Evolutionary conservation across 2,888 invertebrate species (phyloP).

Genomic region (Drosophila koepferae): DNA sequence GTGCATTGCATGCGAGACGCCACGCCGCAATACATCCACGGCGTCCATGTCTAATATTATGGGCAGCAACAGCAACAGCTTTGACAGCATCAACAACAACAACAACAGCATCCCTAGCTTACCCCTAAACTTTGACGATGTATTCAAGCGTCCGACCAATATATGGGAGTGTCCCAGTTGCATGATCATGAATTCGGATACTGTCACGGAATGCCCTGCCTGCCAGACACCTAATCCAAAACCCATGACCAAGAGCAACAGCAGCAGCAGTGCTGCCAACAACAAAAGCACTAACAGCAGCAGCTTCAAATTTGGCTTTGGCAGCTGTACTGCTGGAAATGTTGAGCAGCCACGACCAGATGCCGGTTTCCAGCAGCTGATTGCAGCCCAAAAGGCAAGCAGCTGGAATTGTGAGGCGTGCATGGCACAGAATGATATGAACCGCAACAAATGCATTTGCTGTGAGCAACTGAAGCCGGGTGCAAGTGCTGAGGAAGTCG

Average conservation of each 20-base stretch:
- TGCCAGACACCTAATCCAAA: slow-evolving; percentile 86
- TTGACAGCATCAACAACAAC: slow-evolving; percentile 6
- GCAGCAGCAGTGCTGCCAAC: slow-evolving; percentile 9
- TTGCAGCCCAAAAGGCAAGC: slow-evolving; percentile 78
- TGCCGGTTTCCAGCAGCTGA: slow-evolving; percentile 83
- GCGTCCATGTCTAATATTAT: neutral
- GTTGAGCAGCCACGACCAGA: slow-evolving; percentile 54
- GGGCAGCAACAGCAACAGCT: slow-evolving; percentile 14
- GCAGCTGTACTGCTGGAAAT: neutral
- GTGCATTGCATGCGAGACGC: slow-evolving; percentile 87
- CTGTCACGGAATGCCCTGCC: slow-evolving; percentile 86
- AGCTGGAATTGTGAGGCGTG: slow-evolving; percentile 88
- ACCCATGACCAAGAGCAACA: slow-evolving; percentile 59
- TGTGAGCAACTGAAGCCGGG: slow-evolving; percentile 87
- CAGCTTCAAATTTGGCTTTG: slow-evolving; percentile 63
- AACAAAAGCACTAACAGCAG: slow-evolving; percentile 11
- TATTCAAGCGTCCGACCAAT: slow-evolving; percentile 86
- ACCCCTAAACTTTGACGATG: slow-evolving; percentile 79
- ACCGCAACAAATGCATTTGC: slow-evolving; percentile 86
- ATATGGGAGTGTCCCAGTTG: slow-evolving; percentile 88
- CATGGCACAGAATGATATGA: slow-evolving; percentile 87
- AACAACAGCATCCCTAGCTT: slow-evolving; percentile 18
- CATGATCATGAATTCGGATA: slow-evolving; percentile 86
- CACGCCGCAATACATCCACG: slow-evolving; percentile 65
- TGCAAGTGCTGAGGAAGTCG: slow-evolving; percentile 34